Evolutionary conservation across 1,140 invertebrate genomes (phyloP).

Genomic region (Acyrthosiphon pisum): DNA sequence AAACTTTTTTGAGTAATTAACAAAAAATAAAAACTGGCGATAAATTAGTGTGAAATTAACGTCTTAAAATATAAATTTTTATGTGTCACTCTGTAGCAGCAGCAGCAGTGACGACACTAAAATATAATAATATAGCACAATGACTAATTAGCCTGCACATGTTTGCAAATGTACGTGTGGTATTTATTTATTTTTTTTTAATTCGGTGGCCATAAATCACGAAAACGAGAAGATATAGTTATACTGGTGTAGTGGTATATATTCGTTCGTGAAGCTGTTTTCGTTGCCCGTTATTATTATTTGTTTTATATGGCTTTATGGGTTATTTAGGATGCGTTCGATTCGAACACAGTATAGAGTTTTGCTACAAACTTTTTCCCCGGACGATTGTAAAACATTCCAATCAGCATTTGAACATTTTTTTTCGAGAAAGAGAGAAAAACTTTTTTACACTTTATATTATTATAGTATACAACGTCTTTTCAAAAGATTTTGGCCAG

Average conservation of each 20-base stretch:
- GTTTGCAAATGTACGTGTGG: not conserved
- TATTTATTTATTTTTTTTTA: not conserved
- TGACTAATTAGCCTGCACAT: constrained; percentile 27
- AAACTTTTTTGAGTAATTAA: not conserved
- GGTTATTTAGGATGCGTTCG: not conserved
- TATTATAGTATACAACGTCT: not conserved
- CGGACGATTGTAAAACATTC: not conserved
- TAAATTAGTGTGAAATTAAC: constrained; percentile 38
- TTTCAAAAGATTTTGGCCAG: not conserved
- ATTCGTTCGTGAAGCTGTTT: not conserved
- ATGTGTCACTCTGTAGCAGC: not conserved
- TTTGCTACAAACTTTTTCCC: not conserved
- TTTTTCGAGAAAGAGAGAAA: not conserved
- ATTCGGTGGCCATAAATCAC: not conserved
- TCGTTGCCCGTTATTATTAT: not conserved
- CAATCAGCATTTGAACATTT: not conserved
- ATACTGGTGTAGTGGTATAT: not conserved
- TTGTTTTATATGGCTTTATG: constrained; percentile 27
- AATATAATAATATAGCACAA: not conserved
- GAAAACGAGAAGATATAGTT: constrained; percentile 9
- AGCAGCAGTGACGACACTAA: not conserved
- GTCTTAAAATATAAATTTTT: constrained; percentile 36
- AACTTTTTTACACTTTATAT: not conserved
- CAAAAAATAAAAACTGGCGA: constrained; percentile 14
- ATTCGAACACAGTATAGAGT: not conserved